Evolutionary conservation across 1,140 invertebrate genomes (phyloP), one percentile per base, ranked within the genome.

Genomic region (Andrena cerasifolii): DNA sequence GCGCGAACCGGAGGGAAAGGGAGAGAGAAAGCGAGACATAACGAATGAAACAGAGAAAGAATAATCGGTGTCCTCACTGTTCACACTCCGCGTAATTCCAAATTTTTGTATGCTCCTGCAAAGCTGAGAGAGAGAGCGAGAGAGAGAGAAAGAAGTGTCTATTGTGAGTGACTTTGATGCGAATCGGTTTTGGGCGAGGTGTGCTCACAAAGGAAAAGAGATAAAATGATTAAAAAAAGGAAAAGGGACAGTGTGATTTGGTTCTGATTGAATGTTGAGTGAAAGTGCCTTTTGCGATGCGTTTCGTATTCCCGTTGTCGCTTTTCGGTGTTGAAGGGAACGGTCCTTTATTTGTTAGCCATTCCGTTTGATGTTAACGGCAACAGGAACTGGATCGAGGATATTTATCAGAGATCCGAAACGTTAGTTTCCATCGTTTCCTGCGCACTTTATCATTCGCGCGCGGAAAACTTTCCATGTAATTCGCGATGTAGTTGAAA

Each of bases 231-330:
- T n/a, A n/a, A n/a, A n/a, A n/a, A n/a, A n/a, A n/a, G n/a, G n/a
- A 21, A 21, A 1, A 54, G 16, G 26, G 14, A 1, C 33, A 8
- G 40, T 3, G 14, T 18, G 47, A 18, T 80, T 62, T 45, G 47
- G 45, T 51, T 77, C 59, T 40, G 59, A 54, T 81, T 81, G 78
- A 83, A 62, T 70, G 66, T 82, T 78, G 73, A 63, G 81, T 74
- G 63, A 83, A 81, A 83, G 80, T 84, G 77, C 81, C 82, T 84
- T 84, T 83, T 66, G 56, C 74, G 26, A 79, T 79, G 28, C 65
- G 77, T 78, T 78, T 56, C 28, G 21, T 72, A 71, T 71, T 51
- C 21, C 31, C 18, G 36, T n/a, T 31, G 8, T 54, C 53, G 56
- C 75, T 71, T 71, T 71, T 77, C 75, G 36, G 56, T 36, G 26